A percentile compares a stretch with the other conserved stretches of the same genome.
phyloP scores from a whole-genome alignment of 2,888 invertebrate species.

The Drosophila nr. fundita region DNA sequence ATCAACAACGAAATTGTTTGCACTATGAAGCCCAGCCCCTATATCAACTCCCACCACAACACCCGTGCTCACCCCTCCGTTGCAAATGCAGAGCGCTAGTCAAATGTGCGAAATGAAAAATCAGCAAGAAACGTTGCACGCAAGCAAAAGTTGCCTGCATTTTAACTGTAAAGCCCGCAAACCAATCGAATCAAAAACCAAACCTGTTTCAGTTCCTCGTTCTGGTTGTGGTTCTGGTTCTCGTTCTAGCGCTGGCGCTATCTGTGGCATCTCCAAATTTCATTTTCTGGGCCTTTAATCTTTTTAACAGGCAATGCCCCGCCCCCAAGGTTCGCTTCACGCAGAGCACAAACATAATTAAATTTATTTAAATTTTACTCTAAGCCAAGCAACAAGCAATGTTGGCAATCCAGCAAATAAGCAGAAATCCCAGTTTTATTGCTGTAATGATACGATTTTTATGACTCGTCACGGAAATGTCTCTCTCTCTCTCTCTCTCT shows the following conservation, averaged over 20 bases:
- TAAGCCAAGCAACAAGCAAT: constrained; percentile 45
- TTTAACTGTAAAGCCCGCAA: constrained; percentile 37
- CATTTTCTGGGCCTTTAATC: constrained; percentile 75
- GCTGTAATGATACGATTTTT: constrained; percentile 79
- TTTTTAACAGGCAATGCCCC: constrained; percentile 46
- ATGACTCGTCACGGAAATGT: constrained; percentile 74
- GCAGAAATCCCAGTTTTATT: constrained; percentile 74
- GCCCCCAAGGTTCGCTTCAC: not conserved
- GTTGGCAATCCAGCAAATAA: constrained; percentile 68
- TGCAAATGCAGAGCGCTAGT: constrained; percentile 32
- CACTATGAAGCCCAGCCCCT: constrained; percentile 53
- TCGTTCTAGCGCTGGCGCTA: constrained; percentile 27
- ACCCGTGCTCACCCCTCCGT: not conserved
- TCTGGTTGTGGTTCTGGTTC: not conserved
- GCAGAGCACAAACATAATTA: constrained; percentile 69
- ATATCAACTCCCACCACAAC: not conserved
- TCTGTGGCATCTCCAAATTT: constrained; percentile 72
- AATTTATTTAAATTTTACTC: constrained; percentile 74
- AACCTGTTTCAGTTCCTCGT: not conserved
- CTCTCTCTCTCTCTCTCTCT: constrained; percentile 24
- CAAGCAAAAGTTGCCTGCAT: constrained; percentile 56
- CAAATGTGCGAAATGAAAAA: constrained; percentile 74
- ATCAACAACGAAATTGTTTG: constrained; percentile 80
- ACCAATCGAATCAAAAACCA: constrained; percentile 20
- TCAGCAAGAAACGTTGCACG: constrained; percentile 68